phyloP scores from a whole-genome alignment of 2,797 vertebrate species.

The Macropus fuliginosus region DNA sequence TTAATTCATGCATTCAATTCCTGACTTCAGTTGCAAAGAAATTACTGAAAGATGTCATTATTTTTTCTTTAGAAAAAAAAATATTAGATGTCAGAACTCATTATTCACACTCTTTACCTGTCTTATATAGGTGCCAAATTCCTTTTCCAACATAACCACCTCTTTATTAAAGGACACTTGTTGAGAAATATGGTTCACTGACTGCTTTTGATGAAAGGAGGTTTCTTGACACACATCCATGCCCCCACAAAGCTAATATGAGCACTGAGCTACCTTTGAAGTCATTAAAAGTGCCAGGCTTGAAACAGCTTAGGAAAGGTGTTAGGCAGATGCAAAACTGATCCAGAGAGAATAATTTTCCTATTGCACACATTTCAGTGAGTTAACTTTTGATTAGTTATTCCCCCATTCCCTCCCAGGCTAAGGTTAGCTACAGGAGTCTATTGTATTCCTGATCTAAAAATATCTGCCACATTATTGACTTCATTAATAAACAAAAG shows the following conservation, averaged over 20 bases:
- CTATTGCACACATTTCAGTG: constrained; percentile 23
- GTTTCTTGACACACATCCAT: neutral
- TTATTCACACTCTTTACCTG: constrained; percentile 1
- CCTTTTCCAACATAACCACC: neutral
- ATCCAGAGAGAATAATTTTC: constrained; percentile 11
- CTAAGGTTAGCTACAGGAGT: constrained; percentile 26
- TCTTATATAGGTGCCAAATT: constrained; percentile 27
- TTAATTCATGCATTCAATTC: neutral
- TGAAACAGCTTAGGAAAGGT: constrained; percentile 19
- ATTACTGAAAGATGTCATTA: neutral
- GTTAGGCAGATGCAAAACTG: constrained; percentile 22
- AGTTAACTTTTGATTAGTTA: constrained; percentile 18
- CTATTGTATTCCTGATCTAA: neutral
- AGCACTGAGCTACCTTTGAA: constrained; percentile 6
- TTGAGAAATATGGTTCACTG: constrained; percentile 35
- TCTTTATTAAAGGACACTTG: constrained; percentile 8
- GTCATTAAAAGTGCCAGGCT: neutral
- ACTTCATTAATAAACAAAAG: constrained; percentile 53
- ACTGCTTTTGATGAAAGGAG: neutral
- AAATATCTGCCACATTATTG: constrained; percentile 4
- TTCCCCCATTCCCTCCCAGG: neutral
- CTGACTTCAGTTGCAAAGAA: neutral
- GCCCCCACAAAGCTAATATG: neutral
- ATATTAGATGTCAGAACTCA: neutral
- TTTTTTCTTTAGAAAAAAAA: constrained; percentile 37